Base-by-base conservation (phyloP, 2,797 vertebrate species). In the Zenarchopterus dispar region DNA sequence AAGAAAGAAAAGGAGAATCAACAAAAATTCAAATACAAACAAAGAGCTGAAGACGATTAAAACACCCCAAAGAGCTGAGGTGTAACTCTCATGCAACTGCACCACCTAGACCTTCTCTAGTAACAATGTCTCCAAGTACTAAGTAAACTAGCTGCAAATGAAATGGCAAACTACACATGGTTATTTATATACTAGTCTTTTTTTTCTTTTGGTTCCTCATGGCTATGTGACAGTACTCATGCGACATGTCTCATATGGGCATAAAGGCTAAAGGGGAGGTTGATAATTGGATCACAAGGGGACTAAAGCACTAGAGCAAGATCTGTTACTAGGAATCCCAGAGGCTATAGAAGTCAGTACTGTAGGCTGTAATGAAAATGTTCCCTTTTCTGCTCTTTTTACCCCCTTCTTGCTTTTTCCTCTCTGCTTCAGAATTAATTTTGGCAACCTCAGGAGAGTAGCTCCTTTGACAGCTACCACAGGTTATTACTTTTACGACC, bases 401-500 rank as follows among this genome's bases (percentile, higher is more conserved):
- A 23, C 21, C 39, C 56, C 28, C 46, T 13, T 52, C 56, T 41
- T 70, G 54, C 56, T 52, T 70, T 75, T 76, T 76, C 52, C 45
- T 65, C 58, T 72, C 39, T 36, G 77, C 65, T 77, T 67, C 69
- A 45, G 59, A 66, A 56, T 63, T 41, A 52, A 82, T 70, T 65
- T 50, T 69, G 48, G 62, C 70, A 83, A 85, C 78, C 71, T 62
- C 28, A 33, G 62, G 51, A 58, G 77, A 64, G 67, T 67, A 82
- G 70, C 49, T 76, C 66, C 78, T 87, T 81, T 91, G 83, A 91
- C 79, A 85, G 70, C 68, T 78, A 82, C 80, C 79, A 85, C 71
- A 89, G 78, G 79, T 91, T 91, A 91, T 92, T 91, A 88, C 82
- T 85, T 91, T 90, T 84, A 77, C 73, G 42, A 87, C 89, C 80